Conservation (phyloP, 1,140 invertebrate genomes). For the Euura lappo region DNA sequence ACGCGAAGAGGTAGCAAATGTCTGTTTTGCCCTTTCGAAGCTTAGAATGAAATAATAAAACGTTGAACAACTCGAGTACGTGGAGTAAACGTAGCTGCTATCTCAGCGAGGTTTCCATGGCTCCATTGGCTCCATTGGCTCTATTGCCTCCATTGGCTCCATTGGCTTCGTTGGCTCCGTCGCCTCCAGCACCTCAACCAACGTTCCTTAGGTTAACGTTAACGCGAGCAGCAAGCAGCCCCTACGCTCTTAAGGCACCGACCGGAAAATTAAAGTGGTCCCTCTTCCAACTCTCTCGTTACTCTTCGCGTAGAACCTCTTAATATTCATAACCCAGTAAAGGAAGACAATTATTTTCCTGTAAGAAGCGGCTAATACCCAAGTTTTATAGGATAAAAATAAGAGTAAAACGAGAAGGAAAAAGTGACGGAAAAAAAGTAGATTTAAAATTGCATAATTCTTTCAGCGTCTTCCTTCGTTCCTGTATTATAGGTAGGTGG, state of each 20-base stretch:
- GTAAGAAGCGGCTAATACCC: conserved; percentile 2
- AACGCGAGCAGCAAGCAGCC: conserved; percentile 14
- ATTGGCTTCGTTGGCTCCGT: background rate
- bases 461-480: background rate
- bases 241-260: conserved; percentile 29
- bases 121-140: background rate
- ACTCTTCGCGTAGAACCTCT: background rate
- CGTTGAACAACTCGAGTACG: background rate
- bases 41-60: background rate
- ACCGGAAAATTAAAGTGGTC: conserved; percentile 49
- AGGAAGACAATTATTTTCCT: background rate
- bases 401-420: background rate
- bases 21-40: background rate
- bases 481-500: background rate
- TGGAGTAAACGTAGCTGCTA: background rate
- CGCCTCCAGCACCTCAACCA: background rate
- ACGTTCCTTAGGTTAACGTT: conserved; percentile 19
- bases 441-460: background rate
- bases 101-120: background rate
- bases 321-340: conserved; percentile 1
- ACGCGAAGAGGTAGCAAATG: too few relatives aligned
- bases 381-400: background rate
- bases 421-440: background rate
- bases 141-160: background rate
- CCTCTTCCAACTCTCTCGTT: conserved; percentile 14